Conservation (phyloP, 2,113 vertebrate species). For the Polypterus bichir region DNA sequence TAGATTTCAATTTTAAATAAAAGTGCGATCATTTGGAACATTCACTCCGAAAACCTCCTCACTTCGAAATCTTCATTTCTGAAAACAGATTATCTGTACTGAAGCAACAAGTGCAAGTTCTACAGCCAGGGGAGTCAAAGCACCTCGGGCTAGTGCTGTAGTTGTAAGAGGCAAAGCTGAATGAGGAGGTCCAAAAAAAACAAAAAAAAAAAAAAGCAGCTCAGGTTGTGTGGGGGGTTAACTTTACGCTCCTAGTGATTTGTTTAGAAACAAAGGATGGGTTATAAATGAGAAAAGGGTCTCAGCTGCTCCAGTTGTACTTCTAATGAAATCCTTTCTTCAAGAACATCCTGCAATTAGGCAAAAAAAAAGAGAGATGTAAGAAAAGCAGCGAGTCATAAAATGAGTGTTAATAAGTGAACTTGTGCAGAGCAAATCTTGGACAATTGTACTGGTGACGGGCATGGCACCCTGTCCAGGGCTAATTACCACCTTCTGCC, state of each 20-base stretch:
- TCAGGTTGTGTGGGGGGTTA: too few relatives aligned
- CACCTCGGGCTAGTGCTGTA: conserved; percentile 47
- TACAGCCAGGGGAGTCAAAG: conserved; percentile 42
- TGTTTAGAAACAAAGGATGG: conserved; percentile 56
- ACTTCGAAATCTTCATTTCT: conserved; percentile 4
- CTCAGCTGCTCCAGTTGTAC: conserved; percentile 98
- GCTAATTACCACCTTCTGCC: too few relatives aligned
- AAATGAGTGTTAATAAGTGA: too few relatives aligned
- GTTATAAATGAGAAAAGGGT: conserved; percentile 96
- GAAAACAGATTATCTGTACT: background rate
- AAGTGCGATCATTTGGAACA: conserved; percentile 25
- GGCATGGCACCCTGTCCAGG: too few relatives aligned
- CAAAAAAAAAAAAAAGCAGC: too few relatives aligned
- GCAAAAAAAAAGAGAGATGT: conserved; percentile 20
- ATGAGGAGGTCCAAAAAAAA: conserved; percentile 51
- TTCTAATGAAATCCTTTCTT: conserved; percentile 97
- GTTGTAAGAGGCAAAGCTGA: conserved; percentile 51
- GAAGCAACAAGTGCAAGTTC: background rate
- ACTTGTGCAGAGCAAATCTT: too few relatives aligned
- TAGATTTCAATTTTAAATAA: conserved; percentile 10
- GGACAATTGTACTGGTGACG: too few relatives aligned
- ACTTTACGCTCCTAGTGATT: background rate
- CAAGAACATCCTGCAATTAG: conserved; percentile 77
- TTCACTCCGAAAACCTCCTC: conserved; percentile 8
- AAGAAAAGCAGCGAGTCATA: background rate